Evolutionary conservation across 2,888 invertebrate species (phyloP).

Genomic region (Podotricha telesiphe): DNA sequence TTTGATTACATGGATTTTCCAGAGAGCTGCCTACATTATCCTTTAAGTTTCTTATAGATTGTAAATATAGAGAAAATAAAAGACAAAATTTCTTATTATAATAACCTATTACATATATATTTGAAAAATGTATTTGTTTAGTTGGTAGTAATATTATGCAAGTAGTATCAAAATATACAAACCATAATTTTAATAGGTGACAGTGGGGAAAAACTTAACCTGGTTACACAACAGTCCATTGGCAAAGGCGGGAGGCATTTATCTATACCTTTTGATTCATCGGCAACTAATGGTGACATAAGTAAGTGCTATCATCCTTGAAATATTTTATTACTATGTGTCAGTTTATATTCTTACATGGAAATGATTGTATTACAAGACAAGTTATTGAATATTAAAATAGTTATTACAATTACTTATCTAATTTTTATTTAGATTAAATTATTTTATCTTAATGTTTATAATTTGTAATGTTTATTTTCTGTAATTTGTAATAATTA

Average conservation of each 20-base stretch:
- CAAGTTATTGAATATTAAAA: no score
- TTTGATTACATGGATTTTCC: conserved; percentile 69
- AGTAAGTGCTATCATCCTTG: conserved; percentile 61
- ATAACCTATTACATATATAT: background rate
- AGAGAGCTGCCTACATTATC: conserved; percentile 67
- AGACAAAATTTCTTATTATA: conserved; percentile 5
- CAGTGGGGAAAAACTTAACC: conserved; percentile 63
- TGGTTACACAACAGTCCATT: conserved; percentile 58
- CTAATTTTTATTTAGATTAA: no score
- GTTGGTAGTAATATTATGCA: no score
- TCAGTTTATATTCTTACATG: background rate
- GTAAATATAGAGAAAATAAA: conserved; percentile 48
- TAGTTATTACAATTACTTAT: no score
- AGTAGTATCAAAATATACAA: background rate
- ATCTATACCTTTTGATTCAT: conserved; percentile 75
- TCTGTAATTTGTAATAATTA: no score
- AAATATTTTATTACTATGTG: conserved; percentile 1
- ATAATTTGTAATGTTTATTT: no score
- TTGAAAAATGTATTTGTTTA: no score
- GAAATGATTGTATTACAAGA: background rate
- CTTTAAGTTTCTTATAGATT: conserved; percentile 72
- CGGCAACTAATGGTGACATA: conserved; percentile 74
- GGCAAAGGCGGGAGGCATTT: conserved; percentile 75
- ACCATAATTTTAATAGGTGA: conserved; percentile 63
- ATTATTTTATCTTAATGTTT: no score